Evolutionary conservation across 2,113 vertebrate species (phyloP), one percentile per base, ranked within the genome.

Genomic region (Petromus typicus): DNA sequence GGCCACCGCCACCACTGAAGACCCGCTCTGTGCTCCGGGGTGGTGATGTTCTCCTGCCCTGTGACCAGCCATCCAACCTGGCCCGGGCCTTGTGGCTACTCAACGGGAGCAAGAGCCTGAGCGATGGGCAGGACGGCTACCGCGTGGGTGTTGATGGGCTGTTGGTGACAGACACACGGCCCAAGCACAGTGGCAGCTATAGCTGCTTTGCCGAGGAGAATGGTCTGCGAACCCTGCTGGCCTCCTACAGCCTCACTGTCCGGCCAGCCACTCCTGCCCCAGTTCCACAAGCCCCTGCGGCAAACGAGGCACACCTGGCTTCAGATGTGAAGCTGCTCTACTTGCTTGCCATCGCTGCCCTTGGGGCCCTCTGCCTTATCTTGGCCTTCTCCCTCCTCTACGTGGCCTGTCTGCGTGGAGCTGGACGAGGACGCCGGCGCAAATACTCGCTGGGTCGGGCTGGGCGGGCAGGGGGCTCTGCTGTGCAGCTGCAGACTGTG

Each of bases 1-100:
- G 86, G 63, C 96, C 93, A 18, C 93, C 84, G 63, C 92, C 83
- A 54, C 95, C 96, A 45, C 25, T 89, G 97, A 99, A 98, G 95
- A 98, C 98, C 75, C 99, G 99, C 34, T 99, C 98, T 0, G 99
- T 99, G 93, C 98, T 99, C 98, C 98, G 98, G 0, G 99, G 99
- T 0, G 99, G 99, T 0, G 99, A 99, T 0, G 99, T 99, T 73
- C 99, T 99, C 16, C 98, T 99, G 94, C 99, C 99, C 96, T 99
- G 99, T 0, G 99, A 99, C 73, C 98, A 99, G 91, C 99, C 95
- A 25, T 99, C 99, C 96, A 99, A 99, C 98, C 97, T 99, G 97
- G 99, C 99, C 2, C 98, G 96, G 27, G 99, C 99, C 0, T 91
- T 98, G 85, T 99, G 99, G 99, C 98, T 98, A 22, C 96, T 99